These are phyloP conservation scores for Protomyctophum bolini DNA, from an alignment of 2,113 vertebrate species.

Conservation along the genomic window DNA sequence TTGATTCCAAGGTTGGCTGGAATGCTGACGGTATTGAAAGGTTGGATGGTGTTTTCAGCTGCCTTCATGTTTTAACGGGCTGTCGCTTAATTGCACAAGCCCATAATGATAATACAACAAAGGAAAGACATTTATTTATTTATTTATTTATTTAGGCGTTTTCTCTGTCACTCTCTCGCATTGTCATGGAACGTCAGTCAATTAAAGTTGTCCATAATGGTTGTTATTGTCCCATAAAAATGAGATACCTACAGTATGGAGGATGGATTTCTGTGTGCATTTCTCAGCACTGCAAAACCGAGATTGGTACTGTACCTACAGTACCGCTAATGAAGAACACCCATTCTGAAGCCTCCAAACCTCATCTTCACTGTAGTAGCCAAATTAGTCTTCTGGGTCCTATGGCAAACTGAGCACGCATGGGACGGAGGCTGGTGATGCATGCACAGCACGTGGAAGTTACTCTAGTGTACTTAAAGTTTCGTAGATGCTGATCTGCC, in stretches of 20 bases:
- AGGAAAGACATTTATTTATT: not conserved
- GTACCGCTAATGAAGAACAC: conserved; percentile 27
- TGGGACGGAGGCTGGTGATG: conserved; percentile 38
- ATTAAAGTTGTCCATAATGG: conserved; percentile 1
- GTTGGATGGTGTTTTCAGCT: too few species aligned
- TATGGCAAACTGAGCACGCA: conserved; percentile 46
- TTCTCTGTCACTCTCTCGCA: not conserved
- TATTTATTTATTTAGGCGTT: not conserved
- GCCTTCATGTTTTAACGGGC: too few species aligned
- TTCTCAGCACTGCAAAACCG: too few species aligned
- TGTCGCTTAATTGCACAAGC: not conserved
- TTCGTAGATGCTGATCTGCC: conserved; percentile 64
- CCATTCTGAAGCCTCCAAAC: conserved; percentile 47
- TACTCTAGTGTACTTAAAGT: conserved; percentile 47
- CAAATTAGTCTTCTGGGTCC: conserved; percentile 57
- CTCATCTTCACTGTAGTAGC: conserved; percentile 43
- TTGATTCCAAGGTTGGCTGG: conserved; percentile 12
- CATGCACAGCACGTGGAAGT: conserved; percentile 24
- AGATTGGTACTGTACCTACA: conserved; percentile 8
- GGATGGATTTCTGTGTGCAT: not conserved
- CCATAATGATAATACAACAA: not conserved
- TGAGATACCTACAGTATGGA: not conserved
- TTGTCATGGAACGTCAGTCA: not conserved
- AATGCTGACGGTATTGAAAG: conserved; percentile 1
- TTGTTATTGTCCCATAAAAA: conserved; percentile 27